Base-by-base conservation (phyloP, 2,797 vertebrate genomes). In the Simalia tracyae region DNA sequence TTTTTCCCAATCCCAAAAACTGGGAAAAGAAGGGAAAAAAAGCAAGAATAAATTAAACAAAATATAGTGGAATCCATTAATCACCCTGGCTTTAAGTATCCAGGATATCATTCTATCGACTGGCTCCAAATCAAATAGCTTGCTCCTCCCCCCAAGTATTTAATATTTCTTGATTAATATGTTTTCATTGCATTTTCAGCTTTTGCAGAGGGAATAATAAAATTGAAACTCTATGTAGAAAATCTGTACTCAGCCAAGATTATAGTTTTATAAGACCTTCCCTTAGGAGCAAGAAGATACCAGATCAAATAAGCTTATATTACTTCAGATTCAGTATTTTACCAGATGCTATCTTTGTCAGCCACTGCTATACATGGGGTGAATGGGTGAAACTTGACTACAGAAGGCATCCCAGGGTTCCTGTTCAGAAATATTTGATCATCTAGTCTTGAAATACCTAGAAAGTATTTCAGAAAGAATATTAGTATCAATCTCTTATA, bases 361-460 rank as follows among this genome's bases (percentile, higher is more conserved):
- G 99, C 99, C 22, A 99, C 99, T 0, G 99, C 99, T 26, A 99
- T 99, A 94, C 99, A 99, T 5, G 99, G 98, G 0, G 99, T 99
- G 95, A 99, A 99, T 4, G 99, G 99, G 93, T 99, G 99, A 95
- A 99, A 99, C 95, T 99, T 99, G 92, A 99, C 99, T 91, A 99
- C 99, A 0, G 99, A 99, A 36, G 99, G 99, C 2, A 99, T 98
- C 0, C 99, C 99, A 0, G 99, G 99, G 97, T 99, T 99, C 92
- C 99, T 98, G 97, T 99, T 99, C 96, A 99, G 99, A 97, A 99
- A 99, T 96, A 99, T 99, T 98, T 99, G 99, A 97, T 99, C 99
- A 1, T 99, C 99, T 95, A 99, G 97, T 54, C 98, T 97, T 64
- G 98, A 98, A 76, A 99, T 98, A 61, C 99, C 99, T 99, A 97